Evolutionary conservation across 1,140 invertebrate species (phyloP), one percentile per base, ranked within the genome.

Genomic region (Hyphantria cunea): DNA sequence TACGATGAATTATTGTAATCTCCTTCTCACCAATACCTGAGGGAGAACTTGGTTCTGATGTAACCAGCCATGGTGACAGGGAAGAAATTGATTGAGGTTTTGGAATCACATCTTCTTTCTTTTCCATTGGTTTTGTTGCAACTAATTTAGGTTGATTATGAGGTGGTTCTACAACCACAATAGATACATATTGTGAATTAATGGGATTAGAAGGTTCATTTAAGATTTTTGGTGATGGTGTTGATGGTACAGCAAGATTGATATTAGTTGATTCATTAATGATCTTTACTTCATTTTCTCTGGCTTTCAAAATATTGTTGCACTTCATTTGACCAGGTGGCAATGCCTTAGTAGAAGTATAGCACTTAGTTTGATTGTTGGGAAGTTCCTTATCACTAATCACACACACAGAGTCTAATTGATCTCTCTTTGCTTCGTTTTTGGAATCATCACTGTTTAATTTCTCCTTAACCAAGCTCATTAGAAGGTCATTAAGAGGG

Each of bases 261-360:
- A 86, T 84, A 51, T 85, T 86, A 47, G 82, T 84, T 25, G 84
- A 81, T 58, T 91, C 88, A 55, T 89, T 87, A 13, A 91, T 84
- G 33, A 91, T 88, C 64, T 91, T 91, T 6, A 87, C 78, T 77
- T 91, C 86, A 60, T 79, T 87, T 59, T 91, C 83, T 58, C 92
- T 92, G 91, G 95, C 97, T 93, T 98, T 98, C 33, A 98, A 90
- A 82, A 98, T 98, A 92, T 98, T 99, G 92, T 98, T 98, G 89
- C 97, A 98, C 90, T 98, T 98, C 47, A 98, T 93, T 75, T 97
- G 95, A 63, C 97, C 96, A 0, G 96, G 95, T 34, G 96, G 96
- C 34, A 98, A 92, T 9, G 94, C 94, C 71, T 94, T 93, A 25
- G 93, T 93, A 14, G 92, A 93, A 13, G 90, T 91, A 70, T 92